These are phyloP conservation scores for Myotis vivesi DNA, from an alignment of 2,797 vertebrate species.

Conservation along the genomic window DNA sequence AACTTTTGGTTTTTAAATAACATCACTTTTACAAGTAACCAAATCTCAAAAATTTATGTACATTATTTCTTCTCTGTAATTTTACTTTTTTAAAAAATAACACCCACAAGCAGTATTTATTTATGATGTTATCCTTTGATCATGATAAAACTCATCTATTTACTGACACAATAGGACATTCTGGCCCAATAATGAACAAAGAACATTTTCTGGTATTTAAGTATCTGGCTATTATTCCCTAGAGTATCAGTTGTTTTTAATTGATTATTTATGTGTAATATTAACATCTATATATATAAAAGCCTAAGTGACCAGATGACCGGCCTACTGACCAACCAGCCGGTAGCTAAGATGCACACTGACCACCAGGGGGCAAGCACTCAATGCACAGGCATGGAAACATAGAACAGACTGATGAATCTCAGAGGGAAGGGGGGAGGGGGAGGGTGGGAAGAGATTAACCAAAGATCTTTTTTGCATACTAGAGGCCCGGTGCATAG, in stretches of 20 bases:
- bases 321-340: fast-evolving
- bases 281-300: background rate
- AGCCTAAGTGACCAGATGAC: too few species aligned
- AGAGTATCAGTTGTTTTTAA: background rate
- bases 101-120: background rate
- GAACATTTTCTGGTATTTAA: background rate
- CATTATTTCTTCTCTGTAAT: background rate
- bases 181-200: background rate
- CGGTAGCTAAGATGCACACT: too few species aligned
- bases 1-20: background rate
- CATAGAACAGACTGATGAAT: too few species aligned
- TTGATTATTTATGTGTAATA: background rate
- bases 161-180: background rate
- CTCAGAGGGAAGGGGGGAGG: too few species aligned
- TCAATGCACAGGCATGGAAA: too few species aligned
- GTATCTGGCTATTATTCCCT: background rate
- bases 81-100: background rate
- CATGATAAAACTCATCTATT: background rate
- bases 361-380: too few species aligned
- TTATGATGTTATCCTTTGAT: background rate
- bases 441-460: too few species aligned
- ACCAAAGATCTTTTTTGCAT: too few species aligned
- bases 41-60: background rate
- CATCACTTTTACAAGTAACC: background rate
- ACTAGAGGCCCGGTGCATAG: too few species aligned